These are phyloP conservation scores for Heliconius melpomene DNA, from an alignment of 1,140 invertebrate species.

Conservation along the genomic window DNA sequence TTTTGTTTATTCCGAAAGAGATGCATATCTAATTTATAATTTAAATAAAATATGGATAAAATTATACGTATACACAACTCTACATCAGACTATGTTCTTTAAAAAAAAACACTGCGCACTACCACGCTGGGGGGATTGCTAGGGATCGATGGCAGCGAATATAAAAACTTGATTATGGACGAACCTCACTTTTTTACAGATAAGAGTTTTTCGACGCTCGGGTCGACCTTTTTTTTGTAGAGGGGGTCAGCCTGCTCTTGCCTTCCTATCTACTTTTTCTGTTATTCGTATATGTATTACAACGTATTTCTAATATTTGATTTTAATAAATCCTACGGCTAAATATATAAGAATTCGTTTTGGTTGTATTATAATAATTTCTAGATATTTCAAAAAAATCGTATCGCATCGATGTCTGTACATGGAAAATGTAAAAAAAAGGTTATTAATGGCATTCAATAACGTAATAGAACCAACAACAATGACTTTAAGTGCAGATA, in stretches of 20 bases:
- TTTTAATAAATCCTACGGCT: background rate
- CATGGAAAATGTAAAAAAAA: no score
- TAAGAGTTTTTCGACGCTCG: slow-evolving; percentile 10
- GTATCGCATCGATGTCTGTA: no score
- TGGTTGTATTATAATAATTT: no score
- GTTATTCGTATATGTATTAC: background rate
- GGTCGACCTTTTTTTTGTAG: background rate
- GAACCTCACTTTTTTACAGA: slow-evolving; percentile 12
- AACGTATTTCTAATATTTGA: background rate
- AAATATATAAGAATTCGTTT: background rate
- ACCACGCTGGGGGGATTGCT: background rate
- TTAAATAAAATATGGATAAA: no score
- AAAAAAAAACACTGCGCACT: slow-evolving; percentile 8
- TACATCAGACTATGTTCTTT: background rate
- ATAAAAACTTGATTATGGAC: slow-evolving; percentile 15
- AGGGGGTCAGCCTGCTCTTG: slow-evolving; percentile 1
- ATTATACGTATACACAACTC: background rate
- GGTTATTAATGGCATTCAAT: no score
- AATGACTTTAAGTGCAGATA: no score
- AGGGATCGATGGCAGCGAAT: background rate
- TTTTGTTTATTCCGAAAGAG: no score
- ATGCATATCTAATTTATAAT: no score
- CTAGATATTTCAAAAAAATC: no score
- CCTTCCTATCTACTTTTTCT: background rate
- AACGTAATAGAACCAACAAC: no score